These are phyloP conservation scores for Agriopis leucophaearia DNA, from an alignment of 2,888 invertebrate species.

Conservation along the genomic window DNA sequence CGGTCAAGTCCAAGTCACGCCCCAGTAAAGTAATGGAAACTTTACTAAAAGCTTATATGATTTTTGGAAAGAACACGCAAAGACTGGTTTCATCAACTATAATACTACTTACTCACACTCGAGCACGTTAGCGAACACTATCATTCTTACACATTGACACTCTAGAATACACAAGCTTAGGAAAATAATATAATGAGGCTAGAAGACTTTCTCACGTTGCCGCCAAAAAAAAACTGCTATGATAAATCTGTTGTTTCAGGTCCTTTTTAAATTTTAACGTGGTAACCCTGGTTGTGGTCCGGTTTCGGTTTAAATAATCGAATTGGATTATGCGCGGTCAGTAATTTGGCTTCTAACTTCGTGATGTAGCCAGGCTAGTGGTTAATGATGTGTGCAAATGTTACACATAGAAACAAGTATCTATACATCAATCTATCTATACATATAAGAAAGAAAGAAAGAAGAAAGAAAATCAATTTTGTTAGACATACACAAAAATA, in stretches of 20 bases:
- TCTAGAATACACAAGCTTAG: no score
- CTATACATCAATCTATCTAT: no score
- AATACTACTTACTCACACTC: no score
- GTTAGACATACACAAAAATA: no score
- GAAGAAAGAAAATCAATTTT: neutral
- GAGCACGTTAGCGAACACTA: no score
- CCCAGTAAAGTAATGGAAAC: no score
- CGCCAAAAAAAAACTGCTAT: neutral
- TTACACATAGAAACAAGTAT: constrained; percentile 16
- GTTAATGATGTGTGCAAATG: constrained; percentile 53
- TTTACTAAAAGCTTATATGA: no score
- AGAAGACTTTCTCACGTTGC: no score
- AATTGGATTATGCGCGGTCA: constrained; percentile 67
- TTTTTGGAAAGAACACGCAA: no score
- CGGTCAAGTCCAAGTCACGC: no score
- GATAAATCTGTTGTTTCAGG: neutral
- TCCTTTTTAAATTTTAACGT: neutral
- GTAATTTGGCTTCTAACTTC: constrained; percentile 72
- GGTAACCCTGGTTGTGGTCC: constrained; percentile 42
- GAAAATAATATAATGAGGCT: no score
- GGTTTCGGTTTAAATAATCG: constrained; percentile 72
- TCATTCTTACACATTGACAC: neutral
- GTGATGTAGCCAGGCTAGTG: constrained; percentile 53
- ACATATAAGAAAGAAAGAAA: neutral
- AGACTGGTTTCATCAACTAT: no score